Base-by-base conservation (phyloP, 2,797 vertebrate species). In the Ataeniobius toweri region DNA sequence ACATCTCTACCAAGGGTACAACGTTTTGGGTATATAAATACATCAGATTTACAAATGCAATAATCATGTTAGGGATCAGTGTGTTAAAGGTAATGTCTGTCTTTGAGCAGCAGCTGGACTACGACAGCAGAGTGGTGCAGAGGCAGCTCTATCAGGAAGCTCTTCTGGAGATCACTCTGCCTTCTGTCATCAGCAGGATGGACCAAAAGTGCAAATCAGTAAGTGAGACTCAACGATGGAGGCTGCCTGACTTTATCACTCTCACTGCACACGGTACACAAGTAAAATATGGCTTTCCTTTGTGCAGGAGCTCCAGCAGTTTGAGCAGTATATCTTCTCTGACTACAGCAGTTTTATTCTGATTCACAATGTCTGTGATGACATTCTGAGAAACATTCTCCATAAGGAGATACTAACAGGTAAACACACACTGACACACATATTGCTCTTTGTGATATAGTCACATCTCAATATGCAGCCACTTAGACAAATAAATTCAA, bases 61-160 rank as follows among this genome's bases (percentile, higher is more conserved):
- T 36, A 4, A 65, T 63, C 16, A 22, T n/a, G 39, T 24, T 18
- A 48, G 18, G 7, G 28, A 41, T 72, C 8, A 53, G 16, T 26
- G 26, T 80, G 70, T 72, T 24, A 68, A 59, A 44, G 13, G 26
- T 41, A 77, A 16, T 80, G 53, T 77, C n/a, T 84, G 69, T 88
- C 71, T 82, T 68, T 53, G 88, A 88, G 91, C 93, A 99, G 97
- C 97, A 98, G 96, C 97, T 96, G n/a, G 97, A 99, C 85, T 96
- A 98, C 0, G 97, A 99, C 91, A 98, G 97, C 95, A 96, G 97
- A 85, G 95, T 96, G 26, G 89, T 97, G 76, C 95, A 97, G 88
- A 97, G 96, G 95, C 96, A 91, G 91, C 95, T 98, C 83, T 97
- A 97, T 83, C 94, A 97, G 69, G 96, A 98, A 55, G 95, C 96